A percentile compares a stretch with the other conserved stretches of the same genome.
phyloP scores from a whole-genome alignment of 2,888 invertebrate genomes.

The Ellobium chinense region DNA sequence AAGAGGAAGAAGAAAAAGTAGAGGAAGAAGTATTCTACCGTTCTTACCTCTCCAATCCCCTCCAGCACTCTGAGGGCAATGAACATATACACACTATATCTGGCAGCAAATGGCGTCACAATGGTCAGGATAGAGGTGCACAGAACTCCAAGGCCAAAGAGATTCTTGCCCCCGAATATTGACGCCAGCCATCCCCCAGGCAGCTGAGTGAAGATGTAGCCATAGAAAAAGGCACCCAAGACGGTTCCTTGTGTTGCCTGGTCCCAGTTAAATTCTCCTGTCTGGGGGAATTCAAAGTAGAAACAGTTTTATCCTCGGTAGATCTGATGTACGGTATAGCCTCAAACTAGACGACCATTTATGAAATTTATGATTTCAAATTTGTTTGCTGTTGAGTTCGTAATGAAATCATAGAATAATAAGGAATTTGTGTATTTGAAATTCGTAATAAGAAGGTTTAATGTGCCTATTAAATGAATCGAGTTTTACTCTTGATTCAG shows the following conservation, averaged over 20 bases:
- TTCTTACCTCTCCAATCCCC: slow-evolving; percentile 88
- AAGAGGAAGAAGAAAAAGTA: too few relatives aligned
- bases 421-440: too few relatives aligned
- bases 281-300: too few relatives aligned
- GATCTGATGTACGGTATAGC: too few relatives aligned
- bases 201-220: slow-evolving; percentile 76
- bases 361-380: too few relatives aligned
- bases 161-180: slow-evolving; percentile 91
- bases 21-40: neutral
- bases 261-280: slow-evolving; percentile 75
- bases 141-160: slow-evolving; percentile 89
- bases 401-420: too few relatives aligned
- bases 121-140: slow-evolving; percentile 90
- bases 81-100: slow-evolving; percentile 85
- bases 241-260: slow-evolving; percentile 71
- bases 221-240: slow-evolving; percentile 77
- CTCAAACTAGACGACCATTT: too few relatives aligned
- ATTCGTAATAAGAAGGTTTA: too few relatives aligned
- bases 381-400: too few relatives aligned
- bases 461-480: too few relatives aligned
- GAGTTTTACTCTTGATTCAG: too few relatives aligned
- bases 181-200: slow-evolving; percentile 84
- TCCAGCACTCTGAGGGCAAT: slow-evolving; percentile 87
- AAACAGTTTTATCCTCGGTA: too few relatives aligned
- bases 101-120: slow-evolving; percentile 88